Conservation (phyloP, 2,888 invertebrate genomes). For the Arge pagana region DNA sequence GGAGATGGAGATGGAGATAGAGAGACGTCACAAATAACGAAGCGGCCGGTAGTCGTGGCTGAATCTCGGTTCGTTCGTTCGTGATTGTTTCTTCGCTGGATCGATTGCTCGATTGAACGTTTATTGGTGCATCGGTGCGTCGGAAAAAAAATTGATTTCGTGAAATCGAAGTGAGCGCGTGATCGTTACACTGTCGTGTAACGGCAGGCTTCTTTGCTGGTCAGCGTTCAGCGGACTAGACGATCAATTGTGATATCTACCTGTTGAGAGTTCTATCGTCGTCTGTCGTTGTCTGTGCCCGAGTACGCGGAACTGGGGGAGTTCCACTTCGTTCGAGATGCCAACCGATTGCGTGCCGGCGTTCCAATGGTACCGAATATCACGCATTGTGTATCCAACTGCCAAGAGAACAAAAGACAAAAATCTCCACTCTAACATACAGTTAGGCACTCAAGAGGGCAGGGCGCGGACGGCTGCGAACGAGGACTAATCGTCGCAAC, state of each 20-base stretch:
- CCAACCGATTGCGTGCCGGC: conserved; percentile 91
- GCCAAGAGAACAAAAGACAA: conserved; percentile 60
- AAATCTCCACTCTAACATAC: conserved; percentile 58
- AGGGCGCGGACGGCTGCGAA: conserved; percentile 14
- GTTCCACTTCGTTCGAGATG: conserved; percentile 93
- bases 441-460: conserved; percentile 44
- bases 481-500: too few species aligned
- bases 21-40: background rate
- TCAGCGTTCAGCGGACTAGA: conserved; percentile 36
- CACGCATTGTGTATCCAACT: conserved; percentile 98
- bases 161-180: conserved; percentile 2
- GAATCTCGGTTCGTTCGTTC: too few species aligned
- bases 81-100: conserved; percentile 24
- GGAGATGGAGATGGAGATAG: background rate
- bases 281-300: conserved; percentile 94
- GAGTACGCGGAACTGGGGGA: conserved; percentile 96
- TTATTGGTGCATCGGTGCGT: conserved; percentile 30
- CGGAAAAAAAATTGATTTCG: conserved; percentile 33
- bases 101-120: conserved; percentile 27
- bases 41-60: too few species aligned
- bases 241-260: conserved; percentile 64
- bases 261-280: conserved; percentile 94
- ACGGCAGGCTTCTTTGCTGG: too few species aligned
- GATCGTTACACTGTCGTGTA: too few species aligned
- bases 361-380: conserved; percentile 97